Base-by-base conservation (phyloP, 1,140 invertebrate genomes). In the Psilanteris sp. region DNA sequence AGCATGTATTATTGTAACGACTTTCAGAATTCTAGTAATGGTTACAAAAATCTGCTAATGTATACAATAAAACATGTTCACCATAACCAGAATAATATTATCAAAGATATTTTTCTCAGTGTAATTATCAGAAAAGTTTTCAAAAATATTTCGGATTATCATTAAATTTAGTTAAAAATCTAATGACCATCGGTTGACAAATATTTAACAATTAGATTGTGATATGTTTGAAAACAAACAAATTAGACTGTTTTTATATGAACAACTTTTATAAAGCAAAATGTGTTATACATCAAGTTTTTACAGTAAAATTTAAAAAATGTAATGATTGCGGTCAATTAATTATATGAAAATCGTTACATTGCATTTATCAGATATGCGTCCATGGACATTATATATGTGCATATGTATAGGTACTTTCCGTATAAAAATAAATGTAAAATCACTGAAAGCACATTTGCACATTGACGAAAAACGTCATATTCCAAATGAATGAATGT, bases 401-500 rank as follows among this genome's bases (percentile, higher is more conserved):
- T 76, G 74, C 37, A 79, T 79, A 78, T 70, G 72, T 73, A 68
- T 59, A 76, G 67, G 39, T 57, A 68, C 43, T 41, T 71, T 67
- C 54, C 64, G 50, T 67, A 68, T 72, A 72, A 55, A 68, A 64
- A 72, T 57, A 50, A 57, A 64, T 72, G 39, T 68, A 44, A 68
- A 52, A 55, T 77, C 52, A 77, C 73, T 48, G 39, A 71, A 71
- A 73, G 75, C 75, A 77, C 54, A 77, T 77, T 77, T 77, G 75
- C 75, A 77, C 75, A 62, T 64, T 70, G 62, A 77, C 50, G 22
- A 59, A 62, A 76, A 59, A 61, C 26, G 15, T 61, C 41, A 46
- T 72, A 72, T 62, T 41, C 64, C 34, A 62, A 61, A 44, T 8
- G 54, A 70, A 76, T 66, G 64, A 66, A 66, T 64, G 48, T 73